phyloP scores from a whole-genome alignment of 2,113 vertebrate genomes.

The Triplophysa dalaica region DNA sequence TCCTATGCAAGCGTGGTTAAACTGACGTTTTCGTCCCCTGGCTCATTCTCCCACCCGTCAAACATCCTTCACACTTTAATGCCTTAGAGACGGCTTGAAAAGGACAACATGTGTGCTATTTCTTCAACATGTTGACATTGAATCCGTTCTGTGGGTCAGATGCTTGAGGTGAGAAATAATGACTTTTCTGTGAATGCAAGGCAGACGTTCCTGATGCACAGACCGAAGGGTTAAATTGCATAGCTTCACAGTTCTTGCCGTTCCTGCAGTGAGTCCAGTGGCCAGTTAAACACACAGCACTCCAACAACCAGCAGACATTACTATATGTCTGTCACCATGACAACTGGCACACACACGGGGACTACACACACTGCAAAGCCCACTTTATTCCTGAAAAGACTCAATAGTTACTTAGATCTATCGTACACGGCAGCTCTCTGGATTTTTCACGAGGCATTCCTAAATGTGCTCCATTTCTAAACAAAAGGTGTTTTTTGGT shows the following conservation, averaged over 20 bases:
- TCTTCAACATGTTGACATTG: constrained; percentile 52
- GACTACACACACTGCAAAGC: background rate
- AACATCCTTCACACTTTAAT: constrained; percentile 51
- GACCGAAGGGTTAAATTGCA: constrained; percentile 31
- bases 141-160: constrained; percentile 55
- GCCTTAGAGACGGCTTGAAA: constrained; percentile 55
- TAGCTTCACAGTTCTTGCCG: constrained; percentile 45
- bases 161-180: constrained; percentile 58
- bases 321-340: constrained; percentile 22
- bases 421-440: background rate
- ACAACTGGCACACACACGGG: constrained; percentile 11
- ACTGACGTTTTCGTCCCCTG: constrained; percentile 51
- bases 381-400: constrained; percentile 23
- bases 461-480: background rate
- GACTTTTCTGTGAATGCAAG: constrained; percentile 52
- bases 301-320: background rate
- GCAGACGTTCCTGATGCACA: background rate
- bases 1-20: constrained; percentile 46
- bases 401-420: background rate
- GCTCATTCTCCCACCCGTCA: constrained; percentile 41
- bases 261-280: constrained; percentile 36
- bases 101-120: constrained; percentile 50
- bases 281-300: constrained; percentile 7
- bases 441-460: background rate
- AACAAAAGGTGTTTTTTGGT: background rate